These are phyloP conservation scores for Tricholaema leucomelas DNA, from an alignment of 2,113 vertebrate genomes.

Conservation along the genomic window DNA sequence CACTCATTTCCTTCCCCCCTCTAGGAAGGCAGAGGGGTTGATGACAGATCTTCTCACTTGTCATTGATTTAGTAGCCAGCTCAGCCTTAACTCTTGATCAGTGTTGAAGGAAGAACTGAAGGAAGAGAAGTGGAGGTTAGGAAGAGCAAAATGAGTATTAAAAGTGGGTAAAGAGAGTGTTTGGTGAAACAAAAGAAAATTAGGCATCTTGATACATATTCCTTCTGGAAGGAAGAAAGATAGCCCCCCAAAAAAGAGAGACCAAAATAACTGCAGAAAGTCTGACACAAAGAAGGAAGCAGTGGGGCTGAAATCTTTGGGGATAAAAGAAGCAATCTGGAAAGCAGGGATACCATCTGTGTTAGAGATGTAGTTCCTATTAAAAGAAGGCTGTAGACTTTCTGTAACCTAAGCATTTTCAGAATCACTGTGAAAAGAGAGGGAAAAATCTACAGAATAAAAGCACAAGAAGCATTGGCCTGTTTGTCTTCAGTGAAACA, in stretches of 20 bases:
- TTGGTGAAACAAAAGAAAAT: not conserved
- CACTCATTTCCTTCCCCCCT: too few relatives aligned
- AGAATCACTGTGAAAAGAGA: not conserved
- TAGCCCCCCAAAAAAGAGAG: not conserved
- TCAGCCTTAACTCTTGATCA: too few relatives aligned
- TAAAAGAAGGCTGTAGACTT: not conserved
- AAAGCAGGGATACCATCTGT: not conserved
- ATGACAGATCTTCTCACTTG: too few relatives aligned
- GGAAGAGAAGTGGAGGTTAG: not conserved
- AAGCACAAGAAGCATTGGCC: not conserved
- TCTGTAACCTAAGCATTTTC: not conserved
- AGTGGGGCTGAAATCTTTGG: accelerated
- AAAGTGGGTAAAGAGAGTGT: not conserved
- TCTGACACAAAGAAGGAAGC: not conserved
- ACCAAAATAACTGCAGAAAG: not conserved
- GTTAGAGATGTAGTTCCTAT: not conserved
- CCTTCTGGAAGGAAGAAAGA: not conserved
- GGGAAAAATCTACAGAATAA: not conserved
- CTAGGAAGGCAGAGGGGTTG: too few relatives aligned
- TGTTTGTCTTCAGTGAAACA: not conserved
- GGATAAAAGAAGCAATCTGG: not conserved
- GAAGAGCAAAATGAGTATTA: not conserved
- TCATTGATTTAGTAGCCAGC: too few relatives aligned
- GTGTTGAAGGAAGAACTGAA: not conserved
- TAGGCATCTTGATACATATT: not conserved